Evolutionary conservation across 2,797 vertebrate genomes (phyloP).

Genomic region (Bradypodion pumilum): DNA sequence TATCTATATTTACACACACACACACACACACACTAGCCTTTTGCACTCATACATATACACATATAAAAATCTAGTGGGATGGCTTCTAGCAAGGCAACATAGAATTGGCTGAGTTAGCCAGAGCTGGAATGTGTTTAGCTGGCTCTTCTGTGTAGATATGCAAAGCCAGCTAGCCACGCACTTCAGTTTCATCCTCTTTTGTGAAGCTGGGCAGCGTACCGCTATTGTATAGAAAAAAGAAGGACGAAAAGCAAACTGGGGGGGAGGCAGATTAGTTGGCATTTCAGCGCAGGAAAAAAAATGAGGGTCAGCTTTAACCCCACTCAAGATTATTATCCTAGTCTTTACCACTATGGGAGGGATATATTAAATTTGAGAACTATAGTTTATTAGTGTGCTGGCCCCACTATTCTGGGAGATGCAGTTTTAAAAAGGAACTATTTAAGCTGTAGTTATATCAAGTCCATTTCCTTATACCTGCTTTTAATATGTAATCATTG

Average conservation of each 20-base stretch:
- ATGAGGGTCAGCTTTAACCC: constrained; percentile 25
- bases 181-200: constrained; percentile 27
- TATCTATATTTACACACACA: too few species aligned
- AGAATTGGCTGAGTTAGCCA: constrained; percentile 25
- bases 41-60: too few species aligned
- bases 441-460: neutral
- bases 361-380: too few species aligned
- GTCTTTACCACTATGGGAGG: too few species aligned
- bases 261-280: constrained; percentile 34
- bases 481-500: too few species aligned
- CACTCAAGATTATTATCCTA: constrained; percentile 8
- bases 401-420: too few species aligned
- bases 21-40: too few species aligned
- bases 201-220: neutral
- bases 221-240: constrained; percentile 17
- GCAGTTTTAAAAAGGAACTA: too few species aligned
- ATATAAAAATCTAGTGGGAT: constrained; percentile 10
- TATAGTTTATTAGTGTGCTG: too few species aligned
- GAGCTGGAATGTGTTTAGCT: constrained; percentile 12
- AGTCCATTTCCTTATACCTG: neutral
- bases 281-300: constrained; percentile 22
- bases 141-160: neutral
- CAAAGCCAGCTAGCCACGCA: constrained; percentile 11
- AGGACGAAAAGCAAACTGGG: constrained; percentile 1
- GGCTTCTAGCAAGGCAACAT: neutral